Evolutionary conservation across 2,113 vertebrate species (phyloP), one percentile per base, ranked within the genome.

Genomic region (Mus pahari): DNA sequence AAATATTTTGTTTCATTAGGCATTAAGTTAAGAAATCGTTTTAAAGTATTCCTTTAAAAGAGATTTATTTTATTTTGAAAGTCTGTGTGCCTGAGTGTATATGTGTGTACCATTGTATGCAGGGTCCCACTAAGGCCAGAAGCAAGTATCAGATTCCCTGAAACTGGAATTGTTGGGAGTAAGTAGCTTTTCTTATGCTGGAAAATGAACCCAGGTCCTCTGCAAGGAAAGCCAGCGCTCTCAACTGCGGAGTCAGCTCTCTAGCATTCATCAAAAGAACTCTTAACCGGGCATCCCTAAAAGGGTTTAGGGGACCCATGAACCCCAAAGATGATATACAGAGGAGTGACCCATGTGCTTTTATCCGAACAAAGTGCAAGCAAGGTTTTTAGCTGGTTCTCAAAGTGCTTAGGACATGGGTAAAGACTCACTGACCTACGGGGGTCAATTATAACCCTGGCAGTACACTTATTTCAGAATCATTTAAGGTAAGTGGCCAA

Each of bases 1-100:
- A 94, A 96, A 70, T 78, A 68, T 24, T 78, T 66, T 79, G 45
- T 94, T 95, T 82, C 73, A 42, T 28, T 17, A 94, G 58, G 11
- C 89, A 60, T 60, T 26, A 88, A 77, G 36, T 5, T 50, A 9
- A 3, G 45, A 26, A 19, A 60, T 39, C 2, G 5, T 50, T 79
- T 50, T 77, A 48, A 78, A 78, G 31, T 5, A 20, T 50, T 79
- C 48, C 48, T 79, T 36, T 53, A 73, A 73, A 73, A 39, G 36
- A n/a, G 68, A n/a, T 26, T 12, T 74, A 28, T 78, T 78, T n/a
- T 22, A 50, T 50, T 77, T 50, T 50, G 45, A 48, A 17, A 50
- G 45, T 31, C 28, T 50, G 26, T 22, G 31, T 8, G 12, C 79
- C 79, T 22, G 36, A 19, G 75, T 33, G 74, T 48, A 11, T 14